phyloP scores from a whole-genome alignment of 2,888 invertebrate species.

The Campoplex capitator region DNA sequence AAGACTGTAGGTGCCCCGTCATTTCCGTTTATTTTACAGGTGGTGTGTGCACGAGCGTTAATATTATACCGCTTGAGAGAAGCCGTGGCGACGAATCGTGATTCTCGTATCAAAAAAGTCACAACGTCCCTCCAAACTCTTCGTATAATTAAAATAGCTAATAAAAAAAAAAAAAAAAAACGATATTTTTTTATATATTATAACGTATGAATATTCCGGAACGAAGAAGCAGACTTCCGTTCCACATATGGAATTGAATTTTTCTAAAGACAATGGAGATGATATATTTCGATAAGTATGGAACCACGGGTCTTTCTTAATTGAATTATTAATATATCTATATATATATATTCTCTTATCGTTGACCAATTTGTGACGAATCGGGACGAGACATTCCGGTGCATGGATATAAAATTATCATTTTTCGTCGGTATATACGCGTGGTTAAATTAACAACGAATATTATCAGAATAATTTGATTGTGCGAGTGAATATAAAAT shows the following conservation, averaged over 20 bases:
- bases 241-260: slow-evolving; percentile 45
- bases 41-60: slow-evolving; percentile 57
- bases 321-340: slow-evolving; percentile 26
- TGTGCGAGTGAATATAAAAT: background rate
- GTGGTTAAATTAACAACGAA: background rate
- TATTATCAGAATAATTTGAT: background rate
- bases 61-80: slow-evolving; percentile 63
- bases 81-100: slow-evolving; percentile 60
- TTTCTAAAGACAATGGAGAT: slow-evolving; percentile 23
- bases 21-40: slow-evolving; percentile 77
- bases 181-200: background rate
- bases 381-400: slow-evolving; percentile 11
- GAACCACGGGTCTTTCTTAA: slow-evolving; percentile 7
- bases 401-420: background rate
- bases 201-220: slow-evolving; percentile 42
- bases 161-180: slow-evolving; percentile 1
- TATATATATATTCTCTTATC: background rate
- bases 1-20: slow-evolving; percentile 72
- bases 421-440: background rate
- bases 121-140: background rate
- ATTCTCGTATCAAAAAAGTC: slow-evolving; percentile 49
- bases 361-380: slow-evolving; percentile 16
- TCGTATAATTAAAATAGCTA: slow-evolving; percentile 33
- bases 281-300: background rate
- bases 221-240: slow-evolving; percentile 56